Evolutionary conservation across 2,888 invertebrate species (phyloP).

Genomic region (Melanophora roralis): DNA sequence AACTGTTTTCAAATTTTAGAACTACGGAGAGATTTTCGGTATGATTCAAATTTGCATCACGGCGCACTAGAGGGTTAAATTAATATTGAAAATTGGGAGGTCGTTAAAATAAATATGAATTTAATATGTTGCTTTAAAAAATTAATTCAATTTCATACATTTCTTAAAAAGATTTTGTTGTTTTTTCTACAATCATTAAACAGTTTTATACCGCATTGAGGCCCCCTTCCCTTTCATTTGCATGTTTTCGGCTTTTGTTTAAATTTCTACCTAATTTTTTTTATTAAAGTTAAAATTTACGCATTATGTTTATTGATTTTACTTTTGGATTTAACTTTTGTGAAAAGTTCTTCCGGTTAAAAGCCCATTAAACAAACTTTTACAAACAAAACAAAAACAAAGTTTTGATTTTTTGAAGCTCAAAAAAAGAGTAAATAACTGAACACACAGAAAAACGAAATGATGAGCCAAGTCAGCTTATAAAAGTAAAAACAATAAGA

Average conservation of each 20-base stretch:
- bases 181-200: neutral
- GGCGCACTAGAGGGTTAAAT: too few relatives aligned
- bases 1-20: too few relatives aligned
- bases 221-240: neutral
- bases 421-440: constrained; percentile 44
- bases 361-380: constrained; percentile 66
- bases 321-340: constrained; percentile 30
- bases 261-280: constrained; percentile 5
- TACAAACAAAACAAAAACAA: constrained; percentile 61
- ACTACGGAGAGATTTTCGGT: too few relatives aligned
- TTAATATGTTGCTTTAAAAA: neutral
- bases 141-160: neutral
- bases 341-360: constrained; percentile 64
- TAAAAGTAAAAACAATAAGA: constrained; percentile 53
- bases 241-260: neutral
- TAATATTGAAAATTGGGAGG: constrained; percentile 29
- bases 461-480: constrained; percentile 62
- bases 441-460: neutral
- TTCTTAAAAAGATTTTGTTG: neutral
- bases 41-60: too few relatives aligned
- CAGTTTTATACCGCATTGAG: neutral
- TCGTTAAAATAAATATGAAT: constrained; percentile 19
- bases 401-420: constrained; percentile 50
- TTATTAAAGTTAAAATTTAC: constrained; percentile 44
- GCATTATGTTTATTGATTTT: constrained; percentile 65